Conservation (phyloP, 1,140 invertebrate genomes). For the Nasonia longicornis region DNA sequence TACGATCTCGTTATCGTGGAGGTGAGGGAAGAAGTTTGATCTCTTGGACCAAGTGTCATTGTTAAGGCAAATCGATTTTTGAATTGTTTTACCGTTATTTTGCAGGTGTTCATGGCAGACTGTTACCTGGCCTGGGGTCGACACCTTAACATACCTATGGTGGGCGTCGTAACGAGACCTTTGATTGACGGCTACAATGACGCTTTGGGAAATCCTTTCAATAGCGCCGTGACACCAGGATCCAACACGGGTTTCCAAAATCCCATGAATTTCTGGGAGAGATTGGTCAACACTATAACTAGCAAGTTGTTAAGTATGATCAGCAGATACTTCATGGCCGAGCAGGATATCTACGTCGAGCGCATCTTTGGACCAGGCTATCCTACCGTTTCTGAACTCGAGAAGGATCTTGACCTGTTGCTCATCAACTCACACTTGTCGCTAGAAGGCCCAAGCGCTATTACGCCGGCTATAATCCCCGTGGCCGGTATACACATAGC, state of each 20-base stretch:
- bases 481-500: slow-evolving; percentile 71
- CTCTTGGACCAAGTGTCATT: slow-evolving; percentile 4
- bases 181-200: slow-evolving; percentile 71
- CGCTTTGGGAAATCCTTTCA: slow-evolving; percentile 71
- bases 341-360: slow-evolving; percentile 51
- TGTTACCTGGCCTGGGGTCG: slow-evolving; percentile 71
- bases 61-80: slow-evolving; percentile 55
- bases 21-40: slow-evolving; percentile 23
- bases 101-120: slow-evolving; percentile 53
- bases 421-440: slow-evolving; percentile 71
- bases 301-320: slow-evolving; percentile 27
- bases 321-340: slow-evolving; percentile 43
- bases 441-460: slow-evolving; percentile 63
- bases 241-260: slow-evolving; percentile 58
- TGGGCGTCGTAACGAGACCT: slow-evolving; percentile 72
- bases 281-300: slow-evolving; percentile 58
- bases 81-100: slow-evolving; percentile 49
- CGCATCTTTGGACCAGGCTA: slow-evolving; percentile 64
- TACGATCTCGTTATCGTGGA: slow-evolving; percentile 50
- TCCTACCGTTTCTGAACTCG: slow-evolving; percentile 56
- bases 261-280: slow-evolving; percentile 75
- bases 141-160: slow-evolving; percentile 71
- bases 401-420: slow-evolving; percentile 65
- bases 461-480: slow-evolving; percentile 68
- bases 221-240: slow-evolving; percentile 69